A percentile compares a stretch with the other conserved stretches of the same genome.
Evolutionary conservation across 2,797 vertebrate species (phyloP).

Genomic region (Gila robusta): DNA sequence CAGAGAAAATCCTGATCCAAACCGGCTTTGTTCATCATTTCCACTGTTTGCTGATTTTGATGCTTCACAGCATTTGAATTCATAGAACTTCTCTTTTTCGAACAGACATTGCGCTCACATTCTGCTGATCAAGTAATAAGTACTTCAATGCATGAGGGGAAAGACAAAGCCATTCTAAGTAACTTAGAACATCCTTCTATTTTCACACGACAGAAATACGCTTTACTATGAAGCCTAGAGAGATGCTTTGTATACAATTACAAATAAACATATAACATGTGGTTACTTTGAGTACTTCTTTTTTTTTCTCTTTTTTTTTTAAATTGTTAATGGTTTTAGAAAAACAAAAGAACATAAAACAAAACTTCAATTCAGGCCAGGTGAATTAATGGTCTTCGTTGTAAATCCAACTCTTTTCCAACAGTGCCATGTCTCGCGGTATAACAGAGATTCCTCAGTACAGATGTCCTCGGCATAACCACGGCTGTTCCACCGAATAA

Average conservation of each 20-base stretch:
- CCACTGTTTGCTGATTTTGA: slow-evolving; percentile 70
- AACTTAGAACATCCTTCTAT: slow-evolving; percentile 81
- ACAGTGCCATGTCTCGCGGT: slow-evolving; percentile 67
- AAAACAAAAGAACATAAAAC: slow-evolving; percentile 65
- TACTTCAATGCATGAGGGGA: slow-evolving; percentile 77
- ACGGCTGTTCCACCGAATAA: slow-evolving; percentile 78
- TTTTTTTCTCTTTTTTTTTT: slow-evolving; percentile 62
- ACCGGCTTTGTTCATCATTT: slow-evolving; percentile 77
- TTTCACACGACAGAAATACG: slow-evolving; percentile 83
- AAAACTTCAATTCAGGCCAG: slow-evolving; percentile 79
- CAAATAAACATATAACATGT: slow-evolving; percentile 79
- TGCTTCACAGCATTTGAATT: slow-evolving; percentile 74
- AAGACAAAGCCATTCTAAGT: slow-evolving; percentile 84
- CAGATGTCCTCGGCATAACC: slow-evolving; percentile 72
- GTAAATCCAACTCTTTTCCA: slow-evolving; percentile 67
- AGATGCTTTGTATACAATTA: slow-evolving; percentile 85
- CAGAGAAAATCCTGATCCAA: slow-evolving; percentile 68
- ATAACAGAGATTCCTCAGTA: slow-evolving; percentile 61
- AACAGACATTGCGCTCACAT: slow-evolving; percentile 78
- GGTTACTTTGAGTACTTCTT: slow-evolving; percentile 75
- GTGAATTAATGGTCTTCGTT: slow-evolving; percentile 79
- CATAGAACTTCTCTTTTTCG: slow-evolving; percentile 74
- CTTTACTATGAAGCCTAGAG: slow-evolving; percentile 87
- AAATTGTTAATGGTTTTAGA: slow-evolving; percentile 67
- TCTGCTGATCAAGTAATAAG: slow-evolving; percentile 74